Conservation (phyloP, 2,888 invertebrate genomes). For the Serrognathus titanus region DNA sequence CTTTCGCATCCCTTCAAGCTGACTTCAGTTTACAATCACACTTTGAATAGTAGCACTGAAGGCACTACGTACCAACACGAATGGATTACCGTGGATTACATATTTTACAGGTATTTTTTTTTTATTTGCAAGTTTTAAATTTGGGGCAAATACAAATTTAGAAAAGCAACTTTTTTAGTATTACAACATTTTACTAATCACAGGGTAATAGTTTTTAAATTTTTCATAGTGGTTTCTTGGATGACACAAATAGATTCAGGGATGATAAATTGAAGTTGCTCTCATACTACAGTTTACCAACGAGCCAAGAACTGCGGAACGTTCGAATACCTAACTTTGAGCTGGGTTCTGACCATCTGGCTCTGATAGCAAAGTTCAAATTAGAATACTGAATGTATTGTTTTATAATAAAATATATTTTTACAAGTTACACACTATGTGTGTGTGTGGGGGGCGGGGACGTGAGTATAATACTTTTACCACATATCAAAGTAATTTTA, state of each 20-base stretch:
- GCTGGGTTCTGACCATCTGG: conserved; percentile 82
- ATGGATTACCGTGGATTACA: conserved; percentile 87
- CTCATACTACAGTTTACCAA: conserved; percentile 66
- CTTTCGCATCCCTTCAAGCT: conserved; percentile 67
- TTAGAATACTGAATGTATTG: conserved; percentile 41
- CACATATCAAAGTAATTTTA: too few relatives aligned
- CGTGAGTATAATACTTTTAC: too few relatives aligned
- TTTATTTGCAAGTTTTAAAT: neutral
- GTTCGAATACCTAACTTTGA: conserved; percentile 71
- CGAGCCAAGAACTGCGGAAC: conserved; percentile 41
- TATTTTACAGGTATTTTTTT: conserved; percentile 70
- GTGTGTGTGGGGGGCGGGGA: too few relatives aligned
- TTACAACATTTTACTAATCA: too few relatives aligned
- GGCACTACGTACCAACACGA: conserved; percentile 74
- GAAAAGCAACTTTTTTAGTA: too few relatives aligned
- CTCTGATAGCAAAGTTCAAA: conserved; percentile 70
- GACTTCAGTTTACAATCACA: conserved; percentile 65
- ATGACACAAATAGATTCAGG: conserved; percentile 23
- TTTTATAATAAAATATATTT: too few relatives aligned
- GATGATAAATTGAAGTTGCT: conserved; percentile 57
- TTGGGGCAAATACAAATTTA: neutral
- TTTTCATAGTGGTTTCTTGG: conserved; percentile 32
- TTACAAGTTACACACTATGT: too few relatives aligned
- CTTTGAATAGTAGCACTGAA: conserved; percentile 49
- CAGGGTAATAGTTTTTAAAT: neutral